Base-by-base conservation (phyloP, 2,113 vertebrate species). In the Hypomesus transpacificus region DNA sequence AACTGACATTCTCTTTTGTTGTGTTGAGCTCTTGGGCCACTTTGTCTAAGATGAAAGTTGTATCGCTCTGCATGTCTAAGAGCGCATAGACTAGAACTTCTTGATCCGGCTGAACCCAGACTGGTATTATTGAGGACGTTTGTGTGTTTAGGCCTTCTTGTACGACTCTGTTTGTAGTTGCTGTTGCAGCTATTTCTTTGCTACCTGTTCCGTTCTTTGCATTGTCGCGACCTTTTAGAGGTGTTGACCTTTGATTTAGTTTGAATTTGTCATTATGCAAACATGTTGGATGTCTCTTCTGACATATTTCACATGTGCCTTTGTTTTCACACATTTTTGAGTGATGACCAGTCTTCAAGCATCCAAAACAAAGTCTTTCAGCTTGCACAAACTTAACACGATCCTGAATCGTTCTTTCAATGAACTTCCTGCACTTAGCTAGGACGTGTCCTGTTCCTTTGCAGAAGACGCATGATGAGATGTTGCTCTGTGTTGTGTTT, bases 31-130 rank as follows among this genome's bases (percentile, higher is more conserved):
- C 24, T 24, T 24, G 24, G 24, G 24, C 24, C 24, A 24, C 24
- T 24, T 24, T 2, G 24, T 24, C 24, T 24, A 24, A 2, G 24
- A 74, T 62, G 22, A 74, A 74, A 5, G 66, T 74, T 46, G 66
- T 71, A 11, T 76, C 21, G 7, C 68, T 76, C 68, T 71, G 68
- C 6, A 46, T 75, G 67, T 70, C 74, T 77, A 77, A 61, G 18
- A 77, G 52, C 3, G 62, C 69, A 60, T 73, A 73, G 70, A 71
- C 22, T 18, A 71, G 70, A 50, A 68, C 22, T 71, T 76, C 57
- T 58, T 77, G 56, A 24, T 77, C 50, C n/a, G 56, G 57, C 24
- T 67, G 31, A 0, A 80, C 70, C 62, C 68, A 79, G 28, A 80
- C 54, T 51, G 70, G 71, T 54, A 77, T 5, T 14, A 69, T 75